Evolutionary conservation across 2,888 invertebrate genomes (phyloP), one percentile per base, ranked within the genome.

Genomic region (Lithophane semibrunnea): DNA sequence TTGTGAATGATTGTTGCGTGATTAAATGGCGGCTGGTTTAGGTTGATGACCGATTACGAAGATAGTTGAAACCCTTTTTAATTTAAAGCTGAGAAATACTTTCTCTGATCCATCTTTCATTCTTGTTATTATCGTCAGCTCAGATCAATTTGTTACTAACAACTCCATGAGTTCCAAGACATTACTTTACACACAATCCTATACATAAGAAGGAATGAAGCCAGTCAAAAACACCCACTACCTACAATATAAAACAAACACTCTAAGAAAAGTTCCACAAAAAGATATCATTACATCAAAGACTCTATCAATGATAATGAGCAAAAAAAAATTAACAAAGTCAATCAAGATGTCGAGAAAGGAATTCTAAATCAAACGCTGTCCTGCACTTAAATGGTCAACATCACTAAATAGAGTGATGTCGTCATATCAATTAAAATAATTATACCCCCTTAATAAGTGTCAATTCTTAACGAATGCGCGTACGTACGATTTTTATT

Each of bases 381-480:
- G 93, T 92, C 93, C 92, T 91, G 89, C 88, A 86, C 89, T 91
- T 90, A 92, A 92, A 92, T 94, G 93, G 92, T 91, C 93, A 93
- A 90, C 92, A 91, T 88, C 90, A 90, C 94, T 94, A 94, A 94
- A 95, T 93, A 94, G 94, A 95, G 93, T 88, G 94, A 95, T 96
- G 96, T 94, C 95, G 96, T 96, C 96, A 96, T 94, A 92, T 95
- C 96, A 96, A 96, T 96, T 96, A 96, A 96, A 96, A 95, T 96
- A 95, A 96, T 95, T 95, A 96, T 95, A 94, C 94, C 94, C 88
- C 94, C 92, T 96, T 96, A 96, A 96, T 96, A 96, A 96, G 96
- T 96, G 96, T 96, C 96, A 96, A 96, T 96, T 96, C 95, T 94
- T 96, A 96, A 96, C 96, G 95, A 96, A 96, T 96, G 96, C 95